Percentiles rank a stretch among this genome's conserved stretches.
Evolutionary conservation across 2,113 vertebrate genomes (phyloP).

Genomic region (Leuciscus idus): DNA sequence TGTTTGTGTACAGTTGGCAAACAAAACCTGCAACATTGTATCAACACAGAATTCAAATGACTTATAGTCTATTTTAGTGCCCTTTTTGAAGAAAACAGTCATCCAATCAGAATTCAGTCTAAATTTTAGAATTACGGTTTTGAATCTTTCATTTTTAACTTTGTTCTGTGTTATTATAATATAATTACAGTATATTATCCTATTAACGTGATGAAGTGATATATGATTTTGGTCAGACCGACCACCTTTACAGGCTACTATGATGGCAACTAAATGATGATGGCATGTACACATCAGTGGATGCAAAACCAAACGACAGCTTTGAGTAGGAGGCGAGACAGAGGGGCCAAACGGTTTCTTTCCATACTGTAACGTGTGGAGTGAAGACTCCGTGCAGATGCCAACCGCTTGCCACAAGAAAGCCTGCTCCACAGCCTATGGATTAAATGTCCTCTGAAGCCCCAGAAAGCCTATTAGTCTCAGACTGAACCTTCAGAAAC

Average conservation of each 20-base stretch:
- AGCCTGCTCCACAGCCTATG: constrained; percentile 47
- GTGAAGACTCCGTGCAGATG: constrained; percentile 54
- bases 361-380: constrained; percentile 51
- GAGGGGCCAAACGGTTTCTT: constrained; percentile 30
- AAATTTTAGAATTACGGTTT: background rate
- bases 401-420: constrained; percentile 63
- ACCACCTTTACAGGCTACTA: background rate
- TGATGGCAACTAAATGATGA: background rate
- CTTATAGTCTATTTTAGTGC: too few relatives aligned
- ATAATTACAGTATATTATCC: too few relatives aligned
- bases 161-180: too few relatives aligned
- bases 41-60: too few relatives aligned
- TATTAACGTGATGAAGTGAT: background rate
- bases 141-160: background rate
- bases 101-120: too few relatives aligned
- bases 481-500: constrained; percentile 18
- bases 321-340: constrained; percentile 17
- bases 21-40: too few relatives aligned
- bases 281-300: background rate
- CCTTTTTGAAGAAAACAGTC: too few relatives aligned
- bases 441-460: constrained; percentile 53
- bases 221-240: background rate
- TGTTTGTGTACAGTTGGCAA: too few relatives aligned
- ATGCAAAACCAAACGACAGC: constrained; percentile 26
- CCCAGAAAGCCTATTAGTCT: constrained; percentile 42